A percentile compares a stretch with the other conserved stretches of the same genome.
These are phyloP conservation scores for Smithornis capensis DNA, from an alignment of 2,113 vertebrate genomes.

Conservation along the genomic window DNA sequence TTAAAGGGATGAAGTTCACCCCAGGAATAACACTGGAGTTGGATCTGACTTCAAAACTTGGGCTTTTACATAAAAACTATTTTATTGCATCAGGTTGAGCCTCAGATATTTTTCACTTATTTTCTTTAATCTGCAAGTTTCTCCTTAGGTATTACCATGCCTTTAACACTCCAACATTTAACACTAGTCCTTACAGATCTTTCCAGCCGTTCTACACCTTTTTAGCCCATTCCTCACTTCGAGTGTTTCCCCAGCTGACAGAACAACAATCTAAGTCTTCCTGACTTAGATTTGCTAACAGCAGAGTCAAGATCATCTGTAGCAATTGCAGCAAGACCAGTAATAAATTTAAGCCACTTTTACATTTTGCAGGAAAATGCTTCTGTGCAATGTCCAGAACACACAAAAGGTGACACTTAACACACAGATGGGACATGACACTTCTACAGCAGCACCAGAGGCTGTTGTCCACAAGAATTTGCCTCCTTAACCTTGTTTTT, in stretches of 20 bases:
- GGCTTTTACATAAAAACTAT: neutral
- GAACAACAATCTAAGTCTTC: neutral
- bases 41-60: too few relatives aligned
- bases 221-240: neutral
- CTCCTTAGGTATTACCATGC: too few relatives aligned
- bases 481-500: accelerated
- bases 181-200: neutral
- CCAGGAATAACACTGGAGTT: neutral
- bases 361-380: neutral
- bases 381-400: neutral
- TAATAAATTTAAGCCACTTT: neutral
- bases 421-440: accelerated
- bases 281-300: neutral
- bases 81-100: neutral
- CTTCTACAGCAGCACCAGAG: neutral
- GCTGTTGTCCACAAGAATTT: neutral
- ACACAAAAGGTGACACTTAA: neutral
- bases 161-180: neutral
- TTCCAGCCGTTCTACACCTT: neutral
- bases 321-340: neutral
- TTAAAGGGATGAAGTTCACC: neutral
- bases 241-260: neutral
- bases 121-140: neutral
- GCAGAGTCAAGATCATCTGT: neutral
- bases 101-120: neutral